Evolutionary conservation across 2,797 vertebrate species (phyloP), one percentile per base, ranked within the genome.

Genomic region (Pipistrellus kuhlii): DNA sequence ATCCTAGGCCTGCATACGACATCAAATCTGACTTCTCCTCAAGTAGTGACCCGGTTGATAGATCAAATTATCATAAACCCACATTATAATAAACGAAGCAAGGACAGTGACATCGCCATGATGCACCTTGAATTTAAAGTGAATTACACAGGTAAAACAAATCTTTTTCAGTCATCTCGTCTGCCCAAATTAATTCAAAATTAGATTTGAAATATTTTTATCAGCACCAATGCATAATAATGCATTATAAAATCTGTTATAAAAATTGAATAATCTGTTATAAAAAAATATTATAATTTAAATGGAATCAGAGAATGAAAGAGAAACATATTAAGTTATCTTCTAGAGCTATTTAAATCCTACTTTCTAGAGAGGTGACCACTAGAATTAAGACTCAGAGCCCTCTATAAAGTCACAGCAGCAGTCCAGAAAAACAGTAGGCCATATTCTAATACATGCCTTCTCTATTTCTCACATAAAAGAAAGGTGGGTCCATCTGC

Each of bases 91-190:
- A 98, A 96, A 69, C 32, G 62, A 18, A 99, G 97, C 44, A 99
- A 99, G 96, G 95, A 99, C 18, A 98, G 96, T 0, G 99, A 99
- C 95, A 98, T 99, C 7, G 98, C 98, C 84, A 98, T 99, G 98
- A 98, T 99, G 98, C 99, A 98, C 76, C 98, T 99, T 80, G 96
- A 98, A 78, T 86, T 97, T 51, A 98, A 98, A 88, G 97, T 99
- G 78, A 98, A 97, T 97, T 99, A 98, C 69, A 99, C 98, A 97
- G 98, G 99, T 99, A 95, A 94, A 91, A 93, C 13, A 81, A 94
- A 48, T 72, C 44, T 17, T 8, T 44, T 83, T 83, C 35, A 38
- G 10, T 80, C 21, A 17, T 80, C 35, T 72, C 38, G 71, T 41
- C 12, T 95, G 32, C 30, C 48, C 9, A 72, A 20, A n/a, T 86